Conservation (phyloP, 2,797 vertebrate genomes). For the Lepus townsendii region DNA sequence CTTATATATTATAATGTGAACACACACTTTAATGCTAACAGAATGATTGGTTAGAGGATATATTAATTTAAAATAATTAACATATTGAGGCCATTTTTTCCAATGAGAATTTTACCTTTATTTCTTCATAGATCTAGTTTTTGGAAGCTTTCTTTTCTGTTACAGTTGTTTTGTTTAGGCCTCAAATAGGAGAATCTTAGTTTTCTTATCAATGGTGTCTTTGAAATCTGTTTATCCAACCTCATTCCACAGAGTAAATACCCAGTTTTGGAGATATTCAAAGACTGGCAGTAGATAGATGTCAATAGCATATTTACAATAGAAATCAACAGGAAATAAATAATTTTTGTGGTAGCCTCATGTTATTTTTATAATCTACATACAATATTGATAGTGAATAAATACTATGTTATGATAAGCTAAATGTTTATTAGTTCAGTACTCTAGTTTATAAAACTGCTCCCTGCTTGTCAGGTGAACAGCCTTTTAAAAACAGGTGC, state of each 20-base stretch:
- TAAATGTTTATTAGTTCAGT: background rate
- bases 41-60: background rate
- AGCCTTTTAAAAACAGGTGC: background rate
- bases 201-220: background rate
- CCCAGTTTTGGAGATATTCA: background rate
- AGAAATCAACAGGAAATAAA: background rate
- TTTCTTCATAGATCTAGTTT: background rate
- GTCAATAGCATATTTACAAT: background rate
- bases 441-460: background rate
- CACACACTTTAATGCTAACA: background rate
- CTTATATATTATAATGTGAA: constrained; percentile 6
- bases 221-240: background rate
- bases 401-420: background rate
- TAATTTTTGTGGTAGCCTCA: background rate
- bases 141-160: background rate
- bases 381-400: background rate
- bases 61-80: constrained; percentile 39
- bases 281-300: background rate
- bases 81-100: background rate
- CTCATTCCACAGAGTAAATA: background rate
- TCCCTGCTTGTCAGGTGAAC: background rate
- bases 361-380: constrained; percentile 15
- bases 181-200: background rate
- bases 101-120: background rate
- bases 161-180: background rate